Evolutionary conservation across 92 coral and sea anemone species (phyloP).

Genomic region (Porites evermanni): DNA sequence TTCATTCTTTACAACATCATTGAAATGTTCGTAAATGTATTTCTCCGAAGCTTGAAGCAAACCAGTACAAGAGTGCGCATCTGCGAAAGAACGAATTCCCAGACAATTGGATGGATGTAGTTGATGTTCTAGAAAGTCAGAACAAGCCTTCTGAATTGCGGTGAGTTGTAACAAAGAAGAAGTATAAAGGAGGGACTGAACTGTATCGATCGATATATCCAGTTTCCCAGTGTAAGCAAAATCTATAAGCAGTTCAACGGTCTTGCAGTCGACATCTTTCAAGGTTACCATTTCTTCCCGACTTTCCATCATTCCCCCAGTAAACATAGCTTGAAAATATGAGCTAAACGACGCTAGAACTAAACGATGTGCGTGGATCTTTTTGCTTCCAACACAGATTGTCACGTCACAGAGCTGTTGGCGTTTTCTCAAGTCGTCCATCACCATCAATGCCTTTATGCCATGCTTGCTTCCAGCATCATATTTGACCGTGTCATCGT

Average conservation of each 20-base stretch:
- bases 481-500: conserved; percentile 71
- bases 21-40: conserved; percentile 83
- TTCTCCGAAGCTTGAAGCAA: conserved; percentile 73
- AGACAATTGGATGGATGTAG: conserved; percentile 89
- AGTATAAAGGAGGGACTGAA: conserved; percentile 76
- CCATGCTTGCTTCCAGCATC: conserved; percentile 95
- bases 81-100: conserved; percentile 87
- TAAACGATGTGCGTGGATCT: conserved; percentile 72
- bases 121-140: conserved; percentile 79
- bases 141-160: conserved; percentile 86
- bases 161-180: conserved; percentile 81
- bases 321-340: conserved; percentile 89
- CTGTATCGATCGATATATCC: conserved; percentile 78
- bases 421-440: conserved; percentile 85
- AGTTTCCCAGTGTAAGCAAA: conserved; percentile 91
- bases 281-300: conserved; percentile 71
- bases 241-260: conserved; percentile 73
- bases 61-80: conserved; percentile 74
- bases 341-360: conserved; percentile 84
- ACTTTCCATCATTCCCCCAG: conserved; percentile 82
- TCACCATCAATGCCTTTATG: conserved; percentile 87
- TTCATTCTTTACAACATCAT: conserved; percentile 82
- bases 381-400: conserved; percentile 71
- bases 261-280: conserved; percentile 73
- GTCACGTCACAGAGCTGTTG: conserved; percentile 83